These are phyloP conservation scores for Herminia tarsipennalis DNA, from an alignment of 2,888 invertebrate species.

Conservation along the genomic window DNA sequence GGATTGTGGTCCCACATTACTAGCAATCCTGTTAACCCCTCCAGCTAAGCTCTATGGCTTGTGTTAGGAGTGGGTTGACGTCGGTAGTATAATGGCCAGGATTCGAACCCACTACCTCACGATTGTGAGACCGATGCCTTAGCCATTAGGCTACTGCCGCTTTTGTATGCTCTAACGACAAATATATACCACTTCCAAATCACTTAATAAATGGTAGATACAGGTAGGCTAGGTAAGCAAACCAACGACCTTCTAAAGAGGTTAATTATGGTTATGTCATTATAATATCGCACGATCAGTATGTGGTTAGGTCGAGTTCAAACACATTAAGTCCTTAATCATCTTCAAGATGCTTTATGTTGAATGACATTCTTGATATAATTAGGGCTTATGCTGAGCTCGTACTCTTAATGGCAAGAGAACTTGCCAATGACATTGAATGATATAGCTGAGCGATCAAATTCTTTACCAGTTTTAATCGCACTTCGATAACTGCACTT, in stretches of 20 bases:
- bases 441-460: conserved; percentile 16
- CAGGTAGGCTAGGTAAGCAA: too few relatives aligned
- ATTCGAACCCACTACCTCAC: too few relatives aligned
- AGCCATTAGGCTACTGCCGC: too few relatives aligned
- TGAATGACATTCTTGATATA: conserved; percentile 29
- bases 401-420: conserved; percentile 28
- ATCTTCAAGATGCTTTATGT: conserved; percentile 26
- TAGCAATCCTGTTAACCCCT: too few relatives aligned
- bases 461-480: conserved; percentile 28
- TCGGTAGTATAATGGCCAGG: too few relatives aligned
- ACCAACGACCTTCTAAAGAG: background rate
- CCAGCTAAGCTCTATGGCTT: too few relatives aligned
- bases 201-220: too few relatives aligned
- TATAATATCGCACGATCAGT: background rate
- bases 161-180: too few relatives aligned
- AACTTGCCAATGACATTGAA: conserved; percentile 44
- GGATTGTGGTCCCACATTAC: too few relatives aligned
- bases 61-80: too few relatives aligned
- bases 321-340: conserved; percentile 18
- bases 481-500: conserved; percentile 22
- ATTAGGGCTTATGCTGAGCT: conserved; percentile 26
- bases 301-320: conserved; percentile 3
- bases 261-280: background rate
- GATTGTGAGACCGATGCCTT: too few relatives aligned
- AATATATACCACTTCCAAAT: too few relatives aligned